Percentiles rank a stretch among this genome's conserved stretches.
Conservation (phyloP, 2,113 vertebrate species). For the Myrmecobius fasciatus region DNA sequence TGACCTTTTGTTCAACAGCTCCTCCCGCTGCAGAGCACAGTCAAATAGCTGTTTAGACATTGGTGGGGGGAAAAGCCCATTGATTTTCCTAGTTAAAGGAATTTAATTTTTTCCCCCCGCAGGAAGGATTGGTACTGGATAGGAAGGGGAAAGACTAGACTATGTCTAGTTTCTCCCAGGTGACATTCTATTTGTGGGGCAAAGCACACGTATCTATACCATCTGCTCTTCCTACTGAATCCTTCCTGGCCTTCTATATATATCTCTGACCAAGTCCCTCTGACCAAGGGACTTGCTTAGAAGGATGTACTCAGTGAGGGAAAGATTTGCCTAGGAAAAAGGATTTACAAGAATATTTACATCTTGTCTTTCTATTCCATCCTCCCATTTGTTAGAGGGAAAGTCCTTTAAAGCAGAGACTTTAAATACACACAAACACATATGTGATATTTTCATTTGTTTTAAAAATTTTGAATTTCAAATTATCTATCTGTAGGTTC, state of each 20-base stretch:
- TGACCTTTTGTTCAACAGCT: conserved; percentile 81
- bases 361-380: background rate
- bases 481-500: background rate
- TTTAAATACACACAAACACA: background rate
- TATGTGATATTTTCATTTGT: background rate
- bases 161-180: conserved; percentile 53
- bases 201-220: background rate
- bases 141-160: background rate
- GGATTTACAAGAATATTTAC: background rate
- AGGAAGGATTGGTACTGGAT: conserved; percentile 45
- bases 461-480: background rate
- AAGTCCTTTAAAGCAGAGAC: background rate
- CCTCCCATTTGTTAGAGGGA: background rate
- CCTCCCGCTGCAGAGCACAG: conserved; percentile 70
- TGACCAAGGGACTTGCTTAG: background rate
- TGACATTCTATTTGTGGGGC: conserved; percentile 18
- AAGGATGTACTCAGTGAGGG: background rate
- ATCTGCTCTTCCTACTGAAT: background rate
- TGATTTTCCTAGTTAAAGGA: conserved; percentile 76
- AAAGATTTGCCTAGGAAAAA: background rate
- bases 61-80: conserved; percentile 63
- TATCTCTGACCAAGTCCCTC: conserved; percentile 27
- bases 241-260: background rate
- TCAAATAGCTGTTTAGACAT: conserved; percentile 79
- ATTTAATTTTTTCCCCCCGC: conserved; percentile 63